phyloP scores from a whole-genome alignment of 2,113 vertebrate genomes.

The Odocoileus hemionus region DNA sequence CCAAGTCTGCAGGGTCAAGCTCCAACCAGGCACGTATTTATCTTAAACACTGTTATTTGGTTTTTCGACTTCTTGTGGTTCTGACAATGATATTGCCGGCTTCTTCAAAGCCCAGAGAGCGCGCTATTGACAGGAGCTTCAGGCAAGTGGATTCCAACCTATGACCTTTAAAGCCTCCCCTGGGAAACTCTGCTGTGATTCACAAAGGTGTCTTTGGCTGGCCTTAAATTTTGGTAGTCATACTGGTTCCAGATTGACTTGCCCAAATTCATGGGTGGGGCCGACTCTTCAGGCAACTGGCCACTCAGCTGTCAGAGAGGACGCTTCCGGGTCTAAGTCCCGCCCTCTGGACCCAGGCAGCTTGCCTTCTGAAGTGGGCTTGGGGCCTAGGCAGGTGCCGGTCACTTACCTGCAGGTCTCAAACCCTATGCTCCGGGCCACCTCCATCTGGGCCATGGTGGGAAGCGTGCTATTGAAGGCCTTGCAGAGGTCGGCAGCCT shows the following conservation, averaged over 20 bases:
- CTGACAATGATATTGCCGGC: not conserved
- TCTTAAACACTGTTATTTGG: conserved; percentile 62
- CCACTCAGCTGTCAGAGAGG: not conserved
- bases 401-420: conserved; percentile 92
- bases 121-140: not conserved
- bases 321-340: not conserved
- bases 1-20: conserved; percentile 1
- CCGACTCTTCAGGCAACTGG: not conserved
- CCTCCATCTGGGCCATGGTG: conserved; percentile 76
- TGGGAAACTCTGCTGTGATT: not conserved
- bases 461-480: conserved; percentile 82
- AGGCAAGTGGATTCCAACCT: not conserved
- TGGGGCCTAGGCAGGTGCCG: not conserved
- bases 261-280: conserved; percentile 32
- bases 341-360: fast-evolving
- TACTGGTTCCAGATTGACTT: conserved; percentile 2
- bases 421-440: conserved; percentile 77
- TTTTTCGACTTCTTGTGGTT: conserved; percentile 35
- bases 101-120: conserved; percentile 47
- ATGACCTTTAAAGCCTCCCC: conserved; percentile 3
- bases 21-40: not conserved
- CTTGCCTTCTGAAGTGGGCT: not conserved
- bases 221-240: not conserved
- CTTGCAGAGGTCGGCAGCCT: conserved; percentile 82
- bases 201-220: not conserved